Base-by-base conservation (phyloP, 2,797 vertebrate species). In the Tenualosa ilisha region DNA sequence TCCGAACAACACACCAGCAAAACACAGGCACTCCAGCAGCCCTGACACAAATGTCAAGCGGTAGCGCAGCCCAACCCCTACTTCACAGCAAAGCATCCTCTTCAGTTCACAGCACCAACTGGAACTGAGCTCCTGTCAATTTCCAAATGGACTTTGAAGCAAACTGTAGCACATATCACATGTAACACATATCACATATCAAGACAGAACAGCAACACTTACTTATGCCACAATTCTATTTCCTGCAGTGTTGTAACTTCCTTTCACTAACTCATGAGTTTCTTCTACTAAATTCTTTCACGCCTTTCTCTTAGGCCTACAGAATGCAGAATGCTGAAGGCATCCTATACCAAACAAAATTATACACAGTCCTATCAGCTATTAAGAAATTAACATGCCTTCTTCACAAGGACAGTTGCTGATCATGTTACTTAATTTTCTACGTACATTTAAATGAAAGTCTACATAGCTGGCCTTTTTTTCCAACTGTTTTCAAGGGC, bases 21-120 rank as follows among this genome's bases (percentile, higher is more conserved):
- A 98, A 88, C 94, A 94, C 1, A 97, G 93, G 85, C 97, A 97
- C 89, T 98, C 97, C 92, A 97, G 85, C 79, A 98, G 91, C 81
- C 97, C 97, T 0, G 96, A 94, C 85, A 93, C 53, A 50, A 98
- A 86, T 0, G 97, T 97, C 82, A 95, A 93, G 85, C 94, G 83
- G 56, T 93, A 94, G 84, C 93, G 93, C 61, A 93, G 63, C 87
- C 68, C 89, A 26, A 20, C 65, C 5, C 87, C 82, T 1, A n/a
- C 85, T 40, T 79, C 53, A 3, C 31, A 65, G 24, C 88, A 86
- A 79, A 85, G 86, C 93, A 94, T 94, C 59, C 17, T 91, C 65
- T 84, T 9, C 72, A 20, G 54, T 2, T 22, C n/a, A 6, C 26
- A 5, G n/a, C 56, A n/a, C 20, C 56, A 7, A n/a, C 20, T 31